Conservation (phyloP, 2,888 invertebrate genomes). For the Drosophila picticornis region DNA sequence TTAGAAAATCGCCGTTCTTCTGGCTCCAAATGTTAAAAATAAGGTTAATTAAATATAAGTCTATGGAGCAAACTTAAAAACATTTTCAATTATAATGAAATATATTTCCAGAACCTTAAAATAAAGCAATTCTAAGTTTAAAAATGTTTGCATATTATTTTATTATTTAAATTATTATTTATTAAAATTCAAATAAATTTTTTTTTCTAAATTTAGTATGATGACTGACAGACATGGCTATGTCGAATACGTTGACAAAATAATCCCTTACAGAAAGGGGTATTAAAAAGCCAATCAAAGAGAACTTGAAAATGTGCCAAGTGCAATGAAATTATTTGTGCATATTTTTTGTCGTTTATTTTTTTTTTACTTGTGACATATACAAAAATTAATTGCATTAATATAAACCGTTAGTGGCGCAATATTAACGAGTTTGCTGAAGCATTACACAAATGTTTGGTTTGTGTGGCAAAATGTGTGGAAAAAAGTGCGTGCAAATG, state of each 20-base stretch:
- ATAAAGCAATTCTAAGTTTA: not conserved
- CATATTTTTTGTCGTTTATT: constrained; percentile 39
- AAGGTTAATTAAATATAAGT: not conserved
- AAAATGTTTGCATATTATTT: not conserved
- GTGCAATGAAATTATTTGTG: constrained; percentile 37
- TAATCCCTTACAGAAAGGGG: too few species aligned
- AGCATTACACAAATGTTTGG: constrained; percentile 61
- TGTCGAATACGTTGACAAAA: not conserved
- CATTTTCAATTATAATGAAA: not conserved
- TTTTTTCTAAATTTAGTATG: not conserved
- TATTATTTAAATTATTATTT: not conserved
- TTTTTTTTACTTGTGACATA: constrained; percentile 47
- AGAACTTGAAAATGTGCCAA: constrained; percentile 12
- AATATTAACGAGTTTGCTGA: constrained; percentile 3
- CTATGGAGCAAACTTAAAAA: not conserved
- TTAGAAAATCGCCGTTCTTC: too few species aligned
- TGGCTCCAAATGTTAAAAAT: too few species aligned
- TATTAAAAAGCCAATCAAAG: constrained; percentile 1
- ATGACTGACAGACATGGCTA: not conserved
- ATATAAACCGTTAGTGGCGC: constrained; percentile 44
- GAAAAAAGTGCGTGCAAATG: constrained; percentile 15
- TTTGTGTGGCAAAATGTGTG: constrained; percentile 40
- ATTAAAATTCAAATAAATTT: not conserved
- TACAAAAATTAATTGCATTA: constrained; percentile 68
- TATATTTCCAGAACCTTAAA: not conserved